Base-by-base conservation (phyloP, 2,113 vertebrate genomes). In the Bufo gargarizans region DNA sequence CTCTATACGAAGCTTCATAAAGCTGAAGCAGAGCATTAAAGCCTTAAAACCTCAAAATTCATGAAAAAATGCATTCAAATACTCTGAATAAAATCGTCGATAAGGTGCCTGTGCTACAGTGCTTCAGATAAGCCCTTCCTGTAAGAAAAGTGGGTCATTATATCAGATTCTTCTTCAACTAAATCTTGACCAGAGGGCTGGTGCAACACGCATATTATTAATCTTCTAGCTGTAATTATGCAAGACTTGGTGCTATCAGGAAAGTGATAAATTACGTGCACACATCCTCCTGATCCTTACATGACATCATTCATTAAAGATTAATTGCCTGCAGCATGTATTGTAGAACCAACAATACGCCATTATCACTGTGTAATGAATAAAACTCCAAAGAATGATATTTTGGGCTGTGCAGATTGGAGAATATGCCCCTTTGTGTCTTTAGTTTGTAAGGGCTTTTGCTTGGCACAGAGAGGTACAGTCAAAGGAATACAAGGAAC, bases 401-500 rank as follows among this genome's bases (percentile, higher is more conserved):
- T 58, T 71, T 85, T 56, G 22, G n/a, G 20, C 61, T 67, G 49
- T 69, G 45, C 22, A 43, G 6, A 59, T 59, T 84, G 43, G 67
- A 78, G 61, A 79, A 67, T 86, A 67, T 50, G 43, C 85, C 72
- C n/a, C 74, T 78, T 77, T 50, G 45, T 86, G 45, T 77, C 58
- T 65, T 55, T 55, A 50, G 43, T 59, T 65, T 78, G 58, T 67
- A 79, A 79, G 61, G 58, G 45, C 53, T 86, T 49, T 78, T 65
- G 19, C 85, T 85, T 67, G 55, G 56, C 67, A 76, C 16, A 10
- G 20, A 74, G 55, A 14, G 61, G 16, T 72, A 86, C 11, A 65
- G 77, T 63, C 59, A 78, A 86, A 77, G 59, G 85, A 86, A 86
- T 53, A 86, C 77, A 86, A 77, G 47, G 85, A 86, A 86, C 53